Base-by-base conservation (phyloP, 2,888 invertebrate species). In the Acrobeloides nanus region DNA sequence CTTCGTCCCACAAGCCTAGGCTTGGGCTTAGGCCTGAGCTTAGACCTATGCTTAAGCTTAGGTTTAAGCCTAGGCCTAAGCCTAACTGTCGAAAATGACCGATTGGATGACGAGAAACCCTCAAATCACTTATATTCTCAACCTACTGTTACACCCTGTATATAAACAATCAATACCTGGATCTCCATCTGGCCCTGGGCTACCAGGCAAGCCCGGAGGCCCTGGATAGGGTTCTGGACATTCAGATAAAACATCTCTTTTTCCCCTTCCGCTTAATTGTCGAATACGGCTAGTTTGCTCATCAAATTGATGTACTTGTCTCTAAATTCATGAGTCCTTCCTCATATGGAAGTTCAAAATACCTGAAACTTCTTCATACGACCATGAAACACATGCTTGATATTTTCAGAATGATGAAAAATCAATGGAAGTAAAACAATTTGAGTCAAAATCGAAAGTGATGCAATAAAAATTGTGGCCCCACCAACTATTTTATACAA, bases 221-320 rank as follows among this genome's bases (percentile, higher is more conserved):
- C 59, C 59, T 12, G 48, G 38, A 10, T 40, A 20, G 5, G 54
- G 51, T 12, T 61, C 61, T 24, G 59, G 59, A 15, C 59, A 59
- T 7, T 35, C 26, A 15, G 35, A 38, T 39, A 15, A 18, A 17
- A 23, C 23, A 1, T 23, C 6, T 7, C 37, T 5, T 4, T 31
- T 12, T 34, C n/a, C 33, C 21, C 31, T 17, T 17, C 46, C 40
- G 8, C 27, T 41, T 10, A 52, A 25, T 15, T 46, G 38, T 33
- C 48, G 41, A 25, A 54, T 25, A 1, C 38, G 39, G n/a, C 34
- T 33, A 25, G 41, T 29, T 51, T 57, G 56, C 18, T 53, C 47
- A 26, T 59, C 59, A 32, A 53, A 59, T 24, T 42, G 46, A 8
- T 50, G 50, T n/a, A n/a, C n/a, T n/a, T n/a, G n/a, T n/a, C n/a